phyloP scores from a whole-genome alignment of 1,140 invertebrate species.

The Samia ricini region DNA sequence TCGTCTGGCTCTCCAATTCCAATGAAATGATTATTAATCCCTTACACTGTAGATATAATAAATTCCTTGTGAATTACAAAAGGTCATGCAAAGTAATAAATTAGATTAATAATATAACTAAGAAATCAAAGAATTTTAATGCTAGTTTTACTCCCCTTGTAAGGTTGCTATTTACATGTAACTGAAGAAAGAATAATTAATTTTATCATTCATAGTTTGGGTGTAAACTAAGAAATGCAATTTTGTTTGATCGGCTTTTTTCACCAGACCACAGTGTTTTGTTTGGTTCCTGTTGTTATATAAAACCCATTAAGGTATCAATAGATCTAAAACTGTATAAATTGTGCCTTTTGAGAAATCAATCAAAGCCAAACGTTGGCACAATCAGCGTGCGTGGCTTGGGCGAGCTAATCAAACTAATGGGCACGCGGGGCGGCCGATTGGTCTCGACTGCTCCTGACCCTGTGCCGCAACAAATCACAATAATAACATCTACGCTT shows the following conservation, averaged over 20 bases:
- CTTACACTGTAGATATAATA: not conserved
- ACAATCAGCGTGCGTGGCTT: conserved; percentile 66
- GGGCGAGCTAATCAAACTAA: conserved; percentile 72
- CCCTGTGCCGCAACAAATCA: conserved; percentile 57
- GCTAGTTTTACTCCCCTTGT: no score
- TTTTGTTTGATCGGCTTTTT: no score
- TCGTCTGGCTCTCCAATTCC: not conserved
- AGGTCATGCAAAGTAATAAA: not conserved
- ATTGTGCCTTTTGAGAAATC: conserved; percentile 41
- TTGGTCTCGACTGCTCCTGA: conserved; percentile 21
- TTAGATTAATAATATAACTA: not conserved
- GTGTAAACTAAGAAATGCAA: no score
- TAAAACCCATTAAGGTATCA: not conserved
- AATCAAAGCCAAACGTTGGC: conserved; percentile 61
- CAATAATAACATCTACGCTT: conserved; percentile 65
- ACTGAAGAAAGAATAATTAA: no score
- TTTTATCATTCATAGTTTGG: no score
- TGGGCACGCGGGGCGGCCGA: conserved; percentile 48
- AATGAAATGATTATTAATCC: not conserved
- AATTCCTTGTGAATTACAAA: not conserved
- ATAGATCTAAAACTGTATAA: not conserved
- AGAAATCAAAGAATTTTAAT: not conserved
- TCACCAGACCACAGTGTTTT: no score
- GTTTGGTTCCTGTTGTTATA: not conserved
- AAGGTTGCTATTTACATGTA: no score